Conservation (phyloP, 2,113 vertebrate genomes). For the Xyrauchen texanus region DNA sequence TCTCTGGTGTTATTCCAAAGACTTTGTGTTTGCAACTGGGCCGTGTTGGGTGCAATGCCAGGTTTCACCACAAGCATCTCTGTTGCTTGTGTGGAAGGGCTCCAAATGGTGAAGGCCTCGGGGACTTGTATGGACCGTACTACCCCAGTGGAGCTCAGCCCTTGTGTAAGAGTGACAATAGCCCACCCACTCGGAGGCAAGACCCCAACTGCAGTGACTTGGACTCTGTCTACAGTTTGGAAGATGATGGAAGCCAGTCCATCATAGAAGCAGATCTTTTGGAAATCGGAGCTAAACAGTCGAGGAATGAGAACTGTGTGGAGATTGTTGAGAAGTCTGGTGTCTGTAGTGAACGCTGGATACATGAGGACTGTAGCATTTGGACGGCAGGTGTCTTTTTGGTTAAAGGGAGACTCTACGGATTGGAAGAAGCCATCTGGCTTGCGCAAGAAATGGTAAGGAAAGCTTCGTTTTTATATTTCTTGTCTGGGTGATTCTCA, state of each 20-base stretch:
- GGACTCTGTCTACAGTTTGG: constrained; percentile 6
- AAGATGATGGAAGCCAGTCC: neutral
- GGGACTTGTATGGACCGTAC: constrained; percentile 80
- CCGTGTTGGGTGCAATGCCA: constrained; percentile 48
- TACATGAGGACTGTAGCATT: constrained; percentile 78
- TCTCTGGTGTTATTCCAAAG: constrained; percentile 63
- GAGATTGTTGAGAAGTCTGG: constrained; percentile 30
- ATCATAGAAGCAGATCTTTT: neutral
- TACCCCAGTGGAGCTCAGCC: constrained; percentile 5
- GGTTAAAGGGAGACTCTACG: constrained; percentile 74
- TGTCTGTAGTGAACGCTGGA: constrained; percentile 67
- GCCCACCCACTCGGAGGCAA: neutral
- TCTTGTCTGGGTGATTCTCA: too few relatives aligned
- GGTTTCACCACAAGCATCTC: constrained; percentile 18
- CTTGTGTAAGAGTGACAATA: neutral
- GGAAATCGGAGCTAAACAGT: neutral
- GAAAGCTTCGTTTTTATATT: neutral
- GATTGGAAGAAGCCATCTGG: constrained; percentile 70
- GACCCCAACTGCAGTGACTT: constrained; percentile 16
- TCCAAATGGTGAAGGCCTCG: constrained; percentile 67
- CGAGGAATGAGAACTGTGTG: constrained; percentile 1
- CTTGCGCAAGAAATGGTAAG: constrained; percentile 70
- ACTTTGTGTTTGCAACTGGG: constrained; percentile 71
- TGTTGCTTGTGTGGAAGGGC: constrained; percentile 74
- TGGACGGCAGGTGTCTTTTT: constrained; percentile 76